phyloP scores from a whole-genome alignment of 1,140 invertebrate species.

The Drosophila teissieri region DNA sequence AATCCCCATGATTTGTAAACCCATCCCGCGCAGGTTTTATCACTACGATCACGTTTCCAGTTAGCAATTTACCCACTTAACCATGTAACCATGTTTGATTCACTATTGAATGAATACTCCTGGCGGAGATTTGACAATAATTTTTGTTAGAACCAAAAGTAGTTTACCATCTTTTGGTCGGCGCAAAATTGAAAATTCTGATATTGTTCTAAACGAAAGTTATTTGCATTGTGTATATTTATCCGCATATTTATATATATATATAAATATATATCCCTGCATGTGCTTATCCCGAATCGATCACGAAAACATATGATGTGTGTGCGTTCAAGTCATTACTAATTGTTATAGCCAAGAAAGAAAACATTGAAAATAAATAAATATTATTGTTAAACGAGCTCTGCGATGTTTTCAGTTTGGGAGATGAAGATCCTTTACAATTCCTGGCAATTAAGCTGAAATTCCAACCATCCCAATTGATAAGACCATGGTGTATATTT shows the following conservation, averaged over 20 bases:
- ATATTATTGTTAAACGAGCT: constrained; percentile 40
- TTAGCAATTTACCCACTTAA: constrained; percentile 28
- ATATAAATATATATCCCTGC: constrained; percentile 9
- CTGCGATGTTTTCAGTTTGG: background rate
- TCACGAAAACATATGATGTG: constrained; percentile 34
- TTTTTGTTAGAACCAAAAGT: constrained; percentile 41
- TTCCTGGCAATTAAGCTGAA: too few species aligned
- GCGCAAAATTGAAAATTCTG: constrained; percentile 7
- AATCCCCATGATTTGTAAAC: constrained; percentile 5
- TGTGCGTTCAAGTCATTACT: constrained; percentile 42
- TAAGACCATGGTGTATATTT: background rate
- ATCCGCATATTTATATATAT: constrained; percentile 15
- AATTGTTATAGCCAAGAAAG: constrained; percentile 24
- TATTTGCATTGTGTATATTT: constrained; percentile 19
- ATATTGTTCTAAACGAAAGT: constrained; percentile 38
- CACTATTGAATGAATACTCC: constrained; percentile 9
- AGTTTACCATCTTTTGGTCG: constrained; percentile 3
- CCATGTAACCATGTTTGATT: constrained; percentile 18
- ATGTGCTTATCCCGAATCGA: constrained; percentile 28
- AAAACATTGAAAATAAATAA: constrained; percentile 23
- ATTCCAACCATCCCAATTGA: too few species aligned
- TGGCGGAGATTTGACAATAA: constrained; percentile 41
- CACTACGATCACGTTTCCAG: constrained; percentile 4
- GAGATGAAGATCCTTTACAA: background rate
- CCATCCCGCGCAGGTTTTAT: background rate